A percentile compares a stretch with the other conserved stretches of the same genome.
Evolutionary conservation across 2,113 vertebrate genomes (phyloP).

Genomic region (Haplotaxodon microlepis): DNA sequence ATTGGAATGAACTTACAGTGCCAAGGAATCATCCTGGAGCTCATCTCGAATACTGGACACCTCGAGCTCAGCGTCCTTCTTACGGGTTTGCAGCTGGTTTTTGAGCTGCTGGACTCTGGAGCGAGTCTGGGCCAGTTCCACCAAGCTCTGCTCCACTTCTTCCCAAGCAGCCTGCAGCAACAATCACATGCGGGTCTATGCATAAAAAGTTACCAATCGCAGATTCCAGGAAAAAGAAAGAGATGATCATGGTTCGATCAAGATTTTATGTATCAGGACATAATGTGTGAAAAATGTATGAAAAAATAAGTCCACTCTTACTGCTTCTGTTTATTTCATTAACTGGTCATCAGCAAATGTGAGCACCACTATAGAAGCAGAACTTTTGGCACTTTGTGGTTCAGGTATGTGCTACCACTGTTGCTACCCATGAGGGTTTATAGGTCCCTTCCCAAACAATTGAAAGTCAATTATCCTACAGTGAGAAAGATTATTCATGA

Average conservation of each 20-base stretch:
- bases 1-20: constrained; percentile 36
- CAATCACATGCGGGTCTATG: not conserved
- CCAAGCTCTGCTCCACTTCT: constrained; percentile 58
- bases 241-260: not conserved
- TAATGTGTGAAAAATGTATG: not conserved
- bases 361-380: not conserved
- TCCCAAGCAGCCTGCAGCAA: constrained; percentile 69
- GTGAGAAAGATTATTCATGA: not conserved
- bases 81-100: constrained; percentile 31
- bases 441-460: not conserved
- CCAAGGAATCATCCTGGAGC: constrained; percentile 28
- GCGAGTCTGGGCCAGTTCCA: constrained; percentile 58
- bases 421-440: not conserved
- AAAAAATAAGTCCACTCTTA: not conserved
- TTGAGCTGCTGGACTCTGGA: constrained; percentile 35
- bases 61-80: constrained; percentile 46
- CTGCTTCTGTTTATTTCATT: not conserved
- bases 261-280: not conserved
- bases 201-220: not conserved
- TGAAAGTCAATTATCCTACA: not conserved
- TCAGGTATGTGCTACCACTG: accelerated
- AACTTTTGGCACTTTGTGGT: not conserved
- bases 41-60: constrained; percentile 30
- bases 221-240: not conserved
- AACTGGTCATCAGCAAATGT: not conserved